Evolutionary conservation across 35 echinoderm and acorn worm species (phyloP).

Genomic region (Strongylocentrotus purpuratus): DNA sequence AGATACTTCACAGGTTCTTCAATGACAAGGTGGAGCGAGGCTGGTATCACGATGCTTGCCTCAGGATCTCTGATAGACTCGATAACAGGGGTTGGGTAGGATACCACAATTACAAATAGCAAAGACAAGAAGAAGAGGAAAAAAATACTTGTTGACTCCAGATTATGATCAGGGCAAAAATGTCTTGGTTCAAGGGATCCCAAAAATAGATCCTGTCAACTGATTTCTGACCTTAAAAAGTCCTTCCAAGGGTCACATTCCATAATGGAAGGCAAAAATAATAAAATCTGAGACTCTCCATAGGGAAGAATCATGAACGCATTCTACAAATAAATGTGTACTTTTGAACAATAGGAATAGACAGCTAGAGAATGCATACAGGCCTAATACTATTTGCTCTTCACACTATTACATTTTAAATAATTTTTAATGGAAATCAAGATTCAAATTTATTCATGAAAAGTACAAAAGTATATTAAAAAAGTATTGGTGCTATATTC

Average conservation of each 20-base stretch:
- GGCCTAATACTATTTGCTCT: neutral
- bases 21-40: neutral
- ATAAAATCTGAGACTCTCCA: neutral
- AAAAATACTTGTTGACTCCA: slow-evolving; percentile 3
- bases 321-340: neutral
- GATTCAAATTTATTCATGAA: too few species aligned
- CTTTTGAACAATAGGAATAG: neutral
- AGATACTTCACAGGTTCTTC: neutral
- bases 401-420: neutral
- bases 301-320: neutral
- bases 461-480: too few species aligned
- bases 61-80: neutral
- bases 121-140: neutral
- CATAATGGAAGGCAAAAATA: neutral
- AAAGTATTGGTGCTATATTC: too few species aligned
- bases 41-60: neutral
- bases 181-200: neutral
- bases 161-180: slow-evolving; percentile 16
- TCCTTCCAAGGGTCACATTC: neutral
- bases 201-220: slow-evolving; percentile 4
- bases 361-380: neutral
- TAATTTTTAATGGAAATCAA: too few species aligned
- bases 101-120: slow-evolving; percentile 3
- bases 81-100: slow-evolving; percentile 7
- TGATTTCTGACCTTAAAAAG: neutral